Evolutionary conservation across 1,140 invertebrate genomes (phyloP).

Genomic region (Panagrolaimus sp.): DNA sequence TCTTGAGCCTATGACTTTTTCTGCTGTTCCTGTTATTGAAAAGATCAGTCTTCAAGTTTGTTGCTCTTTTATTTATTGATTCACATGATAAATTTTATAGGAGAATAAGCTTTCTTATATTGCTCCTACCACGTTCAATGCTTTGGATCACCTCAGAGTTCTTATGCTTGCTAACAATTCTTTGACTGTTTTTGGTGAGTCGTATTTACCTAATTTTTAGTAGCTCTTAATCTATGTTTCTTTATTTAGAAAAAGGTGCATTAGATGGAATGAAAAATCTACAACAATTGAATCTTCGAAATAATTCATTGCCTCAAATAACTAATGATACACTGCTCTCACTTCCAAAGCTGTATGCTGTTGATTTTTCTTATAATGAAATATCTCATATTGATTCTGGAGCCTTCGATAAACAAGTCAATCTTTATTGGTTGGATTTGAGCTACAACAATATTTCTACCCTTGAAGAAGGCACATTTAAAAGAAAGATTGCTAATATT

Average conservation of each 20-base stretch:
- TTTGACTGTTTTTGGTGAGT: constrained; percentile 21
- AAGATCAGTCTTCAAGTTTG: constrained; percentile 35
- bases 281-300: constrained; percentile 47
- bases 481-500: constrained; percentile 46
- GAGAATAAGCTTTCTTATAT: constrained; percentile 50
- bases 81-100: constrained; percentile 12
- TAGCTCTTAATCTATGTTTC: constrained; percentile 17
- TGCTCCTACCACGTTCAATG: constrained; percentile 53
- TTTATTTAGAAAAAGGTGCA: constrained; percentile 50
- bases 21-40: constrained; percentile 44
- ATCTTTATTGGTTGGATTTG: constrained; percentile 52
- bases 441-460: constrained; percentile 41
- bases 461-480: constrained; percentile 48
- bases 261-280: constrained; percentile 59
- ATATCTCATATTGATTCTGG: constrained; percentile 38
- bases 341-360: constrained; percentile 34
- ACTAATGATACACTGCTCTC: constrained; percentile 44
- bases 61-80: too few relatives aligned
- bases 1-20: constrained; percentile 54
- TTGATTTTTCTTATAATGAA: constrained; percentile 49
- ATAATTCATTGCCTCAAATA: constrained; percentile 50
- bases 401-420: constrained; percentile 38
- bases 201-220: constrained; percentile 10
- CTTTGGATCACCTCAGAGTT: constrained; percentile 39
- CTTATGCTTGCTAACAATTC: constrained; percentile 50